These are phyloP conservation scores for Coracias cyanogaster DNA, from an alignment of 2,797 vertebrate species.

Conservation along the genomic window DNA sequence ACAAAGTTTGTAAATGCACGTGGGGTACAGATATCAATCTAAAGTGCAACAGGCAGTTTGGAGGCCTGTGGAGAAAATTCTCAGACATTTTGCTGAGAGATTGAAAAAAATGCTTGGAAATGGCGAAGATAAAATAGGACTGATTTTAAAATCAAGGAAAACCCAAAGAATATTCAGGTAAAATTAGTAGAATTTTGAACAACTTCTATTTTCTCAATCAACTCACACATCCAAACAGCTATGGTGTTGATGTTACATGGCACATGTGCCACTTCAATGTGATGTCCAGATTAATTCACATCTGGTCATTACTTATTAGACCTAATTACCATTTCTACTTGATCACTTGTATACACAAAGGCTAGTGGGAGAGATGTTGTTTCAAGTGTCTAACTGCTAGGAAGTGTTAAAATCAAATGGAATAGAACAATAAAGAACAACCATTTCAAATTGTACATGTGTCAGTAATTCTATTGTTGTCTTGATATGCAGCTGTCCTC, in stretches of 20 bases:
- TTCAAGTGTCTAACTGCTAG: neutral
- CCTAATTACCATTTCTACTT: neutral
- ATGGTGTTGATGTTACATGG: neutral
- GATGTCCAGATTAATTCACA: neutral
- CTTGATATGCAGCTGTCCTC: neutral
- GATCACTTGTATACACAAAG: neutral
- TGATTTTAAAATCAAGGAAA: neutral
- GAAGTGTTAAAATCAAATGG: neutral
- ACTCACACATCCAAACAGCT: neutral
- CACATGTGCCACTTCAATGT: neutral
- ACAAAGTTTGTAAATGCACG: neutral
- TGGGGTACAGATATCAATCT: neutral
- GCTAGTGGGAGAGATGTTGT: neutral
- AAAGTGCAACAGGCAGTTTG: neutral
- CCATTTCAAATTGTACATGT: neutral
- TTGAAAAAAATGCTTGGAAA: neutral
- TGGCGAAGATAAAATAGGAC: neutral
- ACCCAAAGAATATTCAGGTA: neutral
- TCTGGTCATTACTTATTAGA: neutral
- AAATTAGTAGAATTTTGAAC: neutral
- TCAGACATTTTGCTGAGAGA: neutral
- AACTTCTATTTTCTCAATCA: neutral
- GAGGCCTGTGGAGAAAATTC: neutral
- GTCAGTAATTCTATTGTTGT: neutral
- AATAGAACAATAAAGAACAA: neutral